Evolutionary conservation across 2,888 invertebrate genomes (phyloP).

Genomic region (Fissipunctia ypsillon): DNA sequence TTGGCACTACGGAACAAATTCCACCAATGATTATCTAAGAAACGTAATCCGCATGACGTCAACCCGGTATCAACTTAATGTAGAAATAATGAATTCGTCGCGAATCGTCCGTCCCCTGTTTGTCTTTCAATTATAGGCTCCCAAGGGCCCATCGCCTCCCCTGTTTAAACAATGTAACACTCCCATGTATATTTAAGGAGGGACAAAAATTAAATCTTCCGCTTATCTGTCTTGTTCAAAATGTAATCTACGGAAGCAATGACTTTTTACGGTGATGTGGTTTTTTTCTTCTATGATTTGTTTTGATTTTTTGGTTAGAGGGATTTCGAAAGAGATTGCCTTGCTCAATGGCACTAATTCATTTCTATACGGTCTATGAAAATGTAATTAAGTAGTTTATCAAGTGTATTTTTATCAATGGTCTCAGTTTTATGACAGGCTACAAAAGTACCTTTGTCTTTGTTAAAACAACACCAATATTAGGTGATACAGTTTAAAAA

Average conservation of each 20-base stretch:
- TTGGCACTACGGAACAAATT: slow-evolving; percentile 46
- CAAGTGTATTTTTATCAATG: neutral
- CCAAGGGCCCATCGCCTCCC: slow-evolving; percentile 73
- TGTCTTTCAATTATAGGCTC: slow-evolving; percentile 89
- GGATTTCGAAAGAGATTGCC: neutral
- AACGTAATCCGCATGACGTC: slow-evolving; percentile 66
- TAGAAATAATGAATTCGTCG: slow-evolving; percentile 88
- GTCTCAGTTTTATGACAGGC: no score
- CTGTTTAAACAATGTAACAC: slow-evolving; percentile 83
- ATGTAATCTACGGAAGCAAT: slow-evolving; percentile 78
- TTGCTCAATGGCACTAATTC: neutral
- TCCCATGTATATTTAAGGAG: slow-evolving; percentile 85
- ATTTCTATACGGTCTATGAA: neutral
- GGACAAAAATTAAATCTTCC: slow-evolving; percentile 86
- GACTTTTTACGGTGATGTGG: slow-evolving; percentile 64
- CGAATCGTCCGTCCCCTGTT: slow-evolving; percentile 86
- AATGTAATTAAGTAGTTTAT: neutral
- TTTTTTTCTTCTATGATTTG: slow-evolving; percentile 13
- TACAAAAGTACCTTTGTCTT: no score
- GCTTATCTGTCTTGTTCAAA: slow-evolving; percentile 75
- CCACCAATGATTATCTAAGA: slow-evolving; percentile 57
- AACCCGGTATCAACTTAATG: slow-evolving; percentile 81
- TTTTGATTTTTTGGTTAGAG: slow-evolving; percentile 16
- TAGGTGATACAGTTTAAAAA: no score
- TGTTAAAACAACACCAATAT: no score